Base-by-base conservation (phyloP, 2,888 invertebrate genomes). In the Branchellion lobata region DNA sequence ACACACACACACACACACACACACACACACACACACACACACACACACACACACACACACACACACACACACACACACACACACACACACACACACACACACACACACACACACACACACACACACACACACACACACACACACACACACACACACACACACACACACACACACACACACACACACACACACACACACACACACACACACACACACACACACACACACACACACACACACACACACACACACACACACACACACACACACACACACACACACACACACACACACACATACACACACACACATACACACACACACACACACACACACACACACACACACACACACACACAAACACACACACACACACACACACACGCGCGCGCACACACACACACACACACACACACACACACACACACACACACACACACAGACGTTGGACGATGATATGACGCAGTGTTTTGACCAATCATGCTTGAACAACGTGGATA, bases 361-460 rank as follows among this genome's bases (percentile, higher is more conserved):
- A 40, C 40, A 40, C 40, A 40, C 40, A 40, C 40, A 40, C 40
- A 40, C 40, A 40, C 40, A 40, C 40, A 40, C 40, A 40, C 40
- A 40, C 40, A 40, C 40, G 14, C 40, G 14, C 40, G 14, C 40
- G 14, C 40, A 40, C 40, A 40, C 40, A 40, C 40, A 40, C 40
- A 40, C 40, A 40, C 40, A 40, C 40, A 40, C 40, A 40, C 40
- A 40, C 40, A 57, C 61, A 24, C 61, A 57, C 21, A 24, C 61
- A 18, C 24, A 18, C 24, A 57, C 61, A 57, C 21, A 47, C 47
- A 8, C 47, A 14, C 11, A 14, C 8, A 24, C 61, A 57, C 61
- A 57, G 61, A n/a, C 61, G n/a, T n/a, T 57, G 61, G 36, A 77
- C n/a, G 77, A 77, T 21, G 77, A 77, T 8, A 24, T 18, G n/a